Evolutionary conservation across 2,113 vertebrate species (phyloP).

Genomic region (Leptobrachium leishanense): DNA sequence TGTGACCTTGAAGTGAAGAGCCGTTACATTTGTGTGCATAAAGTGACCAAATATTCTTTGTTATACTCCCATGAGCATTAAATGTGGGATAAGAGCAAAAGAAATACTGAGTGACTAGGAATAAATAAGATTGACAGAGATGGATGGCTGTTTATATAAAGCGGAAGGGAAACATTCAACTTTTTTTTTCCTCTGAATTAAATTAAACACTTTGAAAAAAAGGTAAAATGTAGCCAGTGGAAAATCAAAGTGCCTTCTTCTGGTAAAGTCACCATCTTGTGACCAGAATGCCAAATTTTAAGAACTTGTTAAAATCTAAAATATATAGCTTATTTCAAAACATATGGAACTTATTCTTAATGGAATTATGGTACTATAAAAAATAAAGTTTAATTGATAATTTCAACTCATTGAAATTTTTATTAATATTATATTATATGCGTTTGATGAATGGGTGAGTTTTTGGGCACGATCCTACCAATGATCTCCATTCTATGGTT

Average conservation of each 20-base stretch:
- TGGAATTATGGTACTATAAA: too few relatives aligned
- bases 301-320: too few relatives aligned
- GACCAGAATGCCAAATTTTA: too few relatives aligned
- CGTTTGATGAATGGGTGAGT: too few relatives aligned
- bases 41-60: constrained; percentile 27
- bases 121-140: constrained; percentile 8
- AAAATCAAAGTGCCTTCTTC: constrained; percentile 34
- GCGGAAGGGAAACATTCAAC: constrained; percentile 12
- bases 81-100: constrained; percentile 34
- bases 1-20: constrained; percentile 28
- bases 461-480: too few relatives aligned
- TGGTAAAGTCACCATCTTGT: constrained; percentile 5
- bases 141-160: constrained; percentile 38
- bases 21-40: constrained; percentile 16
- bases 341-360: too few relatives aligned
- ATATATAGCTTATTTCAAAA: too few relatives aligned
- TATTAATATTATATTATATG: too few relatives aligned
- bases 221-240: constrained; percentile 20
- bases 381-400: too few relatives aligned
- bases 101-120: constrained; percentile 23
- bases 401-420: too few relatives aligned
- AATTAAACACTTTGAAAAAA: constrained; percentile 23
- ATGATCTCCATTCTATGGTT: too few relatives aligned
- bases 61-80: constrained; percentile 27
- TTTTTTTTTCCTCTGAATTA: constrained; percentile 12